Conservation (phyloP, 2,797 vertebrate species). For the Sebastolobus alascanus region DNA sequence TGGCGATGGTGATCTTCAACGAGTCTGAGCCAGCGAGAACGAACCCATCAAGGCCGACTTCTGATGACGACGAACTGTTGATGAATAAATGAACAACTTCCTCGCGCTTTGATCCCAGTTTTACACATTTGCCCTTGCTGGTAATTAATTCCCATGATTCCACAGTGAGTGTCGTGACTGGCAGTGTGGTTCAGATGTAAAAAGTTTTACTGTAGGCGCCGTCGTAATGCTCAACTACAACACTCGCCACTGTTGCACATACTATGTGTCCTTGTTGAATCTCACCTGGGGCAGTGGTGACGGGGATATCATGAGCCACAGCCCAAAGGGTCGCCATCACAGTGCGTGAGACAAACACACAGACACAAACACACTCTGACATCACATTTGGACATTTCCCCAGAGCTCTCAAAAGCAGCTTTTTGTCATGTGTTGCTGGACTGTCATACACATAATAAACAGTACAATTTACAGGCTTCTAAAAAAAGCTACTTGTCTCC, state of each 20-base stretch:
- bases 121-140: constrained; percentile 57
- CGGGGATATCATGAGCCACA: constrained; percentile 55
- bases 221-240: neutral
- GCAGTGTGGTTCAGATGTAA: constrained; percentile 17
- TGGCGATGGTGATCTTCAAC: constrained; percentile 20
- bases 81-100: constrained; percentile 71
- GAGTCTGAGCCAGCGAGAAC: constrained; percentile 8
- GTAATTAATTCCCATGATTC: constrained; percentile 77
- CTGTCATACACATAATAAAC: neutral
- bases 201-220: neutral
- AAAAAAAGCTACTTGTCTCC: neutral
- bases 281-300: constrained; percentile 31
- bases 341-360: constrained; percentile 15
- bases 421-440: constrained; percentile 13
- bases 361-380: constrained; percentile 16
- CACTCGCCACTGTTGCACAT: neutral
- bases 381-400: constrained; percentile 28
- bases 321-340: constrained; percentile 37
- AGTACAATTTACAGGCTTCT: neutral
- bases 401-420: constrained; percentile 10
- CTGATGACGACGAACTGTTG: constrained; percentile 48
- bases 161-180: constrained; percentile 32
- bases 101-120: constrained; percentile 51
- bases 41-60: constrained; percentile 50
- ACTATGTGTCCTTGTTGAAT: constrained; percentile 41